Evolutionary conservation across 1,140 invertebrate genomes (phyloP).

Genomic region (Plectus sambesii): DNA sequence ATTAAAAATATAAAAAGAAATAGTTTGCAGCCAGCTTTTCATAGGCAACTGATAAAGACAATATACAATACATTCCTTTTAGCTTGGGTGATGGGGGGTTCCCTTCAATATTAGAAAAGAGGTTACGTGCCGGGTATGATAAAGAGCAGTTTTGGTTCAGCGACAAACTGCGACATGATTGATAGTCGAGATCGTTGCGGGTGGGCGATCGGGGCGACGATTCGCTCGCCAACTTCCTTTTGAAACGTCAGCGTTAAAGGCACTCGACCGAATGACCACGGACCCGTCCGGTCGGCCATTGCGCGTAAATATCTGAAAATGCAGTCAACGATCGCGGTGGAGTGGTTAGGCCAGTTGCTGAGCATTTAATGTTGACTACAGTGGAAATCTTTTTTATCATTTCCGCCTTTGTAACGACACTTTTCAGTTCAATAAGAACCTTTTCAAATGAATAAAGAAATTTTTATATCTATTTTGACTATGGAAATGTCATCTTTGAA

Average conservation of each 20-base stretch:
- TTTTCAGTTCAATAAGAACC: too few relatives aligned
- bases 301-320: constrained; percentile 59
- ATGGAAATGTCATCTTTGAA: too few relatives aligned
- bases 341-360: too few relatives aligned
- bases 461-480: too few relatives aligned
- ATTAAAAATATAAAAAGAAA: constrained; percentile 4
- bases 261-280: constrained; percentile 72
- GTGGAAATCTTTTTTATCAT: too few relatives aligned
- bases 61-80: too few relatives aligned
- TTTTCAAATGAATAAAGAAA: too few relatives aligned
- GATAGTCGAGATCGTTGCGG: constrained; percentile 66
- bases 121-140: constrained; percentile 62
- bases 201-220: constrained; percentile 58
- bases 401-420: too few relatives aligned
- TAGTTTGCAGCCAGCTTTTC: too few relatives aligned
- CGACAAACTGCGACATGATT: constrained; percentile 85
- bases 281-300: constrained; percentile 62
- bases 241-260: constrained; percentile 91
- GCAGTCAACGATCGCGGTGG: not conserved
- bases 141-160: constrained; percentile 68
- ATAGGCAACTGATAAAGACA: too few relatives aligned
- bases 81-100: too few relatives aligned
- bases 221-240: constrained; percentile 69
- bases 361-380: too few relatives aligned
- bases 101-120: not conserved